Percentiles rank a stretch among this genome's conserved stretches.
Conservation (phyloP, 1,140 invertebrate genomes). For the Fopius arisanus region DNA sequence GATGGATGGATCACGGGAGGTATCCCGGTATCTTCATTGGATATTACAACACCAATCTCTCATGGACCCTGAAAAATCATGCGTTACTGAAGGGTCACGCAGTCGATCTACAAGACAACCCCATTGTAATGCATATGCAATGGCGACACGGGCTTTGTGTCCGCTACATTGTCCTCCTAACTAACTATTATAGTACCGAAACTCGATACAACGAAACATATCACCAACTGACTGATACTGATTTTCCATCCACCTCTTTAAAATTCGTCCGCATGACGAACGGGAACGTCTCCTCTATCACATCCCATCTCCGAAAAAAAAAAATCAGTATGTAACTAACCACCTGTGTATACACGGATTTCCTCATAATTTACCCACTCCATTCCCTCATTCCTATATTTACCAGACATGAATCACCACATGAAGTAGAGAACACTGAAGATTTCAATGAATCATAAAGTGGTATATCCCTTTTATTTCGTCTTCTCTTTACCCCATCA, state of each 20-base stretch:
- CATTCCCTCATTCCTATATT: conserved; percentile 3
- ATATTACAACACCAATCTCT: background rate
- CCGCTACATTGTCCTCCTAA: conserved; percentile 56
- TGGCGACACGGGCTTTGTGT: conserved; percentile 39
- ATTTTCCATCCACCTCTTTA: background rate
- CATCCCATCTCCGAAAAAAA: background rate
- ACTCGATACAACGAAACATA: background rate
- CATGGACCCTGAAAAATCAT: conserved; percentile 22
- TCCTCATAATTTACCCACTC: conserved; percentile 6
- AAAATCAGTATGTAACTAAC: background rate
- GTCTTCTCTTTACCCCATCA: background rate
- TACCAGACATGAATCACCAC: background rate
- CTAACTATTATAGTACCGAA: conserved; percentile 52
- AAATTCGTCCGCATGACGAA: background rate
- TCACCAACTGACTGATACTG: background rate
- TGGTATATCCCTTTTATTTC: background rate
- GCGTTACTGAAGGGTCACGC: conserved; percentile 43
- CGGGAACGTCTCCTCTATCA: background rate
- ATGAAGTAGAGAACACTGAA: background rate
- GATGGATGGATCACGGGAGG: background rate
- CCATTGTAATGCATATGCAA: conserved; percentile 55
- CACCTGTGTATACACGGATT: conserved; percentile 15
- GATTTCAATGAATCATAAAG: conserved; percentile 19
- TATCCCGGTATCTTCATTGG: background rate
- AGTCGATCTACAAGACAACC: conserved; percentile 35